These are phyloP conservation scores for Cerastis rubricosa DNA, from an alignment of 2,888 invertebrate genomes.

Conservation along the genomic window DNA sequence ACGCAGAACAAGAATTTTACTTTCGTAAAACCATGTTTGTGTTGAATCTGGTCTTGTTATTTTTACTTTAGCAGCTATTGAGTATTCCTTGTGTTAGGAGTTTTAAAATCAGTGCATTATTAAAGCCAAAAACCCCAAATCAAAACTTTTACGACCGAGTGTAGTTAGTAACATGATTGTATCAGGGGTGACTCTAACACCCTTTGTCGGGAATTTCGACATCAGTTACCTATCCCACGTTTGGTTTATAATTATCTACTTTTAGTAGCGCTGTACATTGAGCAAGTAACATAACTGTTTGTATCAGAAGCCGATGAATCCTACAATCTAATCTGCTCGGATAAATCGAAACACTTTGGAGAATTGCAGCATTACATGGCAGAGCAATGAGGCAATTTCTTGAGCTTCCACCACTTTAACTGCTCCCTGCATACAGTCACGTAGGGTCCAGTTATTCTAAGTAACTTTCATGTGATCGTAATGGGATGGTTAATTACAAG, in stretches of 20 bases:
- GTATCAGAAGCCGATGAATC: constrained; percentile 32
- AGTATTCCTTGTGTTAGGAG: constrained; percentile 12
- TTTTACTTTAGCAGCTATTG: not conserved
- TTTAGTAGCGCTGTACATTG: constrained; percentile 19
- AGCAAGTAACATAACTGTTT: constrained; percentile 7
- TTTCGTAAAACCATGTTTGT: not conserved
- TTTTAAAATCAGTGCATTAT: constrained; percentile 4
- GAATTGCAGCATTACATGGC: constrained; percentile 42
- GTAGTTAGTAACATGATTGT: constrained; percentile 1
- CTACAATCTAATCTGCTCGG: constrained; percentile 38
- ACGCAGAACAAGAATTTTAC: not conserved
- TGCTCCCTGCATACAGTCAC: constrained; percentile 32
- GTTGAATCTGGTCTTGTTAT: not conserved
- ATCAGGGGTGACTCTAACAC: constrained; percentile 8
- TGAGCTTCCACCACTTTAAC: constrained; percentile 34
- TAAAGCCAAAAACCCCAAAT: not conserved
- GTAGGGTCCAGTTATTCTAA: constrained; percentile 40
- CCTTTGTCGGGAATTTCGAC: not conserved
- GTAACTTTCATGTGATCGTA: constrained; percentile 33
- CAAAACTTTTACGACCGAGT: not conserved
- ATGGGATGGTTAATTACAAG: constrained; percentile 30
- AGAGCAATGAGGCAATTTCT: constrained; percentile 40
- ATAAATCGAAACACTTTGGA: constrained; percentile 45
- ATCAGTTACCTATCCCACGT: not conserved
- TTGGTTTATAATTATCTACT: constrained; percentile 19